phyloP scores from a whole-genome alignment of 2,888 invertebrate genomes.

The Lepidocyrtoides sp. region DNA sequence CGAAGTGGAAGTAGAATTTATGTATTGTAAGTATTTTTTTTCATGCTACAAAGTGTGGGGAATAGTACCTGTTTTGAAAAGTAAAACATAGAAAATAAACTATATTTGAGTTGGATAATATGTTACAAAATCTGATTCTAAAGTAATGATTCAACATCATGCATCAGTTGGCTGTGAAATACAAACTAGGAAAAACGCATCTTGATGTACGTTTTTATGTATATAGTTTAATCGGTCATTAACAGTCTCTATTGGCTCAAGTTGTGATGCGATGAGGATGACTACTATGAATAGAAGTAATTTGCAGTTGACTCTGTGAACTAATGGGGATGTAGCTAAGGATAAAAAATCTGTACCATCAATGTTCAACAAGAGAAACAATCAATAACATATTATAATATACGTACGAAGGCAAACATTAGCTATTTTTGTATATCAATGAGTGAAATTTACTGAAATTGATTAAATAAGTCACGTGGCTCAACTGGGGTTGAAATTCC shows the following conservation, averaged over 20 bases:
- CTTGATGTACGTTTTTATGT: no score
- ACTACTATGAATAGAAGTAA: slow-evolving; percentile 33
- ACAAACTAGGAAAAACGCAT: no score
- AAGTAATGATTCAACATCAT: background rate
- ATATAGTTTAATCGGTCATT: background rate
- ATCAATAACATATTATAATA: no score
- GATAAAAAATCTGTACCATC: background rate
- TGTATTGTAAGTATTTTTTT: no score
- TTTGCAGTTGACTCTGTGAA: slow-evolving; percentile 69
- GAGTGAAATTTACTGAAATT: slow-evolving; percentile 11
- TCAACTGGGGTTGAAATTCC: slow-evolving; percentile 4
- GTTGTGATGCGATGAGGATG: background rate
- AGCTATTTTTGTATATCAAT: slow-evolving; percentile 43
- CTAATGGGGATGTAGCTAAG: background rate
- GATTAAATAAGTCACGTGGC: slow-evolving; percentile 7
- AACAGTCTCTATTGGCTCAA: background rate
- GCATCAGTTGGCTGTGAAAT: background rate
- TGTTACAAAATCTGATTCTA: background rate
- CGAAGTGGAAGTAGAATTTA: no score
- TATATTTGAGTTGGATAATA: background rate
- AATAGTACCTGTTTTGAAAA: slow-evolving; percentile 6
- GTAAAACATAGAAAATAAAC: background rate
- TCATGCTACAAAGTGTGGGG: background rate
- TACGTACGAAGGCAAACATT: background rate
- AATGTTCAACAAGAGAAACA: slow-evolving; percentile 32